These are phyloP conservation scores for Eumaeus atala DNA, from an alignment of 1,140 invertebrate genomes.

Conservation along the genomic window DNA sequence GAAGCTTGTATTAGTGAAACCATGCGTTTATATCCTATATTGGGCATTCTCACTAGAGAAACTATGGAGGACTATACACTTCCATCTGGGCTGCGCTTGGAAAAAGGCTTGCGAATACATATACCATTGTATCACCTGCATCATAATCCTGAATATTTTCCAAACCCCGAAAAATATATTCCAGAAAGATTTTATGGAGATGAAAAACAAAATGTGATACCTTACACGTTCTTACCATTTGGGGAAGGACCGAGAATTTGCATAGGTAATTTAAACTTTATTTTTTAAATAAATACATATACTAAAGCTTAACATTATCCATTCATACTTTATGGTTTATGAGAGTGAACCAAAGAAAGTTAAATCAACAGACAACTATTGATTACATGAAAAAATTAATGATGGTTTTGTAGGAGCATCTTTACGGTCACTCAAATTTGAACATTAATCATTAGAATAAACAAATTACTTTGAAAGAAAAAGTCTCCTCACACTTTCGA, in stretches of 20 bases:
- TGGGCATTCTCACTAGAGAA: slow-evolving; percentile 28
- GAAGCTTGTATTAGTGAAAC: slow-evolving; percentile 28
- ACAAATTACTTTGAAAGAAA: too few relatives aligned
- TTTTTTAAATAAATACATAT: too few relatives aligned
- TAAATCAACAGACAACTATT: too few relatives aligned
- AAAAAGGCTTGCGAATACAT: slow-evolving; percentile 29
- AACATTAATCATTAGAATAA: too few relatives aligned
- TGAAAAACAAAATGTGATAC: slow-evolving; percentile 27
- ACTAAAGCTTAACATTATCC: too few relatives aligned
- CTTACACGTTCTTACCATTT: slow-evolving; percentile 32
- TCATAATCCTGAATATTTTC: slow-evolving; percentile 24
- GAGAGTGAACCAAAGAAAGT: neutral
- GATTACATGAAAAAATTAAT: too few relatives aligned
- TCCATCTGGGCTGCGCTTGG: slow-evolving; percentile 24
- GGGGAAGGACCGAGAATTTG: slow-evolving; percentile 33
- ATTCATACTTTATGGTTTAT: too few relatives aligned
- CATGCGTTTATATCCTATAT: slow-evolving; percentile 26
- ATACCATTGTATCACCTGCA: slow-evolving; percentile 30
- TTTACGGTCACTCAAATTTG: too few relatives aligned
- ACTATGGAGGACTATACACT: slow-evolving; percentile 26
- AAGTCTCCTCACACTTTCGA: too few relatives aligned
- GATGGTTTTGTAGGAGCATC: too few relatives aligned
- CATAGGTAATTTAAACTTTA: slow-evolving; percentile 28
- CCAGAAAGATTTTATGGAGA: slow-evolving; percentile 30
- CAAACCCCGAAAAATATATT: slow-evolving; percentile 25